A percentile compares a stretch with the other conserved stretches of the same genome.
These are phyloP conservation scores for Periophthalmus modestus DNA, from an alignment of 2,113 vertebrate species.

Conservation along the genomic window DNA sequence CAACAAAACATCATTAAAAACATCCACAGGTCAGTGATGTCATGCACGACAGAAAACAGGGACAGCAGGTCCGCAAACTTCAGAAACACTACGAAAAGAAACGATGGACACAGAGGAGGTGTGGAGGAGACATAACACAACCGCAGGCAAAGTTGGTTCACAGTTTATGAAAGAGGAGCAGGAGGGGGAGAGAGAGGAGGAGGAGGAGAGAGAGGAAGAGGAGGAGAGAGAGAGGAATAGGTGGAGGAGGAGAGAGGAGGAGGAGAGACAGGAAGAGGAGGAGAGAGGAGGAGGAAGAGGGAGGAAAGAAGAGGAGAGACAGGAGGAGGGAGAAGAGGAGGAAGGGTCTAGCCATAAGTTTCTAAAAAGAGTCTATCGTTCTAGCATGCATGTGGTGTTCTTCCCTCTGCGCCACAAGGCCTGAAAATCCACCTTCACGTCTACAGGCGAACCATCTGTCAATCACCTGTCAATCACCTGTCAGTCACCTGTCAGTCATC, in stretches of 20 bases:
- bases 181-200: conserved; percentile 42
- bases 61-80: conserved; percentile 71
- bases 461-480: conserved; percentile 60
- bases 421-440: conserved; percentile 65
- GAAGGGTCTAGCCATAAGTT: conserved; percentile 70
- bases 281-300: conserved; percentile 56
- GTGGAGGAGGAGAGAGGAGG: conserved; percentile 68
- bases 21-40: conserved; percentile 99
- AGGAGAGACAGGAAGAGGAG: conserved; percentile 53
- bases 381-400: conserved; percentile 98
- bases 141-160: conserved; percentile 69
- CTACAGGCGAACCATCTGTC: conserved; percentile 50
- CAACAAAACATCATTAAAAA: conserved; percentile 97
- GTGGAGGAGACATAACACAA: conserved; percentile 72
- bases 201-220: conserved; percentile 52
- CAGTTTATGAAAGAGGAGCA: conserved; percentile 53
- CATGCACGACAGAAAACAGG: conserved; percentile 92
- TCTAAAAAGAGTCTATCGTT: conserved; percentile 80
- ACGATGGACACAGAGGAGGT: conserved; percentile 65
- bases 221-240: conserved; percentile 48
- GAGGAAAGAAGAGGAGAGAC: conserved; percentile 59
- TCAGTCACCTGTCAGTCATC: no score
- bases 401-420: conserved; percentile 76
- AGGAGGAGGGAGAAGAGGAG: conserved; percentile 49
- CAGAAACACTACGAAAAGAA: conserved; percentile 80